Evolutionary conservation across 2,113 vertebrate genomes (phyloP), one percentile per base, ranked within the genome.

Genomic region (Vombatus ursinus): DNA sequence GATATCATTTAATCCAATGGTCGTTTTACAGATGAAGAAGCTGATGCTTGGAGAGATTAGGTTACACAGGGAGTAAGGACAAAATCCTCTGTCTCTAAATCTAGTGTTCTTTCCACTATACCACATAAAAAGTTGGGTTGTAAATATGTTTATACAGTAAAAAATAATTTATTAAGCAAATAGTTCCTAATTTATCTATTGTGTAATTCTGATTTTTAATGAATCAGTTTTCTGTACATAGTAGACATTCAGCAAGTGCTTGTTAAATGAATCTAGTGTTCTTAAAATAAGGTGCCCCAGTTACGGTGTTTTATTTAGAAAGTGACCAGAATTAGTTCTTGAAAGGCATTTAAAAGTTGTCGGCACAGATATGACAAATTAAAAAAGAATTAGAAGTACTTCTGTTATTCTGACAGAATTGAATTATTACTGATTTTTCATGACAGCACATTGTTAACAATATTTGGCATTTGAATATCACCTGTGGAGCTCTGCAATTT

Each of bases 231-330:
- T 89, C 44, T 91, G 44, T 47, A 8, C 50, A 28, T n/a, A 92
- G 2, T 5, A 50, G 28, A n/a, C 23, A n/a, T 24, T 90, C 24
- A 26, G 0, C 50, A 93, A 53, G 37, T 93, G 53, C 50, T 94
- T 92, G 93, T 14, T 84, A 61, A 96, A 49, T 57, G 10, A 95
- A 93, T 90, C 57, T 47, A 48, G 77, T 48, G 91, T 95, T 54
- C 50, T 96, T 90, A 10, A 96, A 89, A 4, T 53, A 8, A 92
- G 37, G 0, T 57, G 31, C n/a, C 26, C 89, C 68, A 26, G 31
- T 61, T 53, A 48, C 3, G 44, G 77, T 90, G 37, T 92, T 96
- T 93, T 96, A 52, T 68, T 52, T 61, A 52, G 77, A 50, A 92
- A 91, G 44, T n/a, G 8, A 89, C 12, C 44, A 53, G 89, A 96